Evolutionary conservation across 2,113 vertebrate species (phyloP).

Genomic region (Balaeniceps rex): DNA sequence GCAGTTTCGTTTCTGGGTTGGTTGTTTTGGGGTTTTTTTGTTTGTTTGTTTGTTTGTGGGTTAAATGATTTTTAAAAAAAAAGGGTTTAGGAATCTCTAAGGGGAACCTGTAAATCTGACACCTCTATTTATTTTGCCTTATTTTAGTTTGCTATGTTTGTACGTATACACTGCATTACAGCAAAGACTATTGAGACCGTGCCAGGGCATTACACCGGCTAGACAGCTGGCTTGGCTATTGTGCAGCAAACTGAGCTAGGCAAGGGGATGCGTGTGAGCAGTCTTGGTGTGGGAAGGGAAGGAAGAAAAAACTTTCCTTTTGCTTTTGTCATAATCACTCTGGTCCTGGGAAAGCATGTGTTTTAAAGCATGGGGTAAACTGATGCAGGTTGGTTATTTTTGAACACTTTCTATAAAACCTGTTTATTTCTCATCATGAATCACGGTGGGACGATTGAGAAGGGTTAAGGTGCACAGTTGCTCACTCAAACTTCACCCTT

Average conservation of each 20-base stretch:
- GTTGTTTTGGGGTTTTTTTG: slow-evolving; percentile 49
- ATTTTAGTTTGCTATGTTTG: slow-evolving; percentile 86
- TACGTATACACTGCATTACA: slow-evolving; percentile 84
- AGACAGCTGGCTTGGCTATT: background rate
- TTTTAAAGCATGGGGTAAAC: background rate
- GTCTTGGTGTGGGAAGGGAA: background rate
- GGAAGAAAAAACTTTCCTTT: background rate
- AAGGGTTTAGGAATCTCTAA: slow-evolving; percentile 77
- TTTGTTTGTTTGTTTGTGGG: slow-evolving; percentile 46
- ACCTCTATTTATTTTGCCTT: slow-evolving; percentile 92
- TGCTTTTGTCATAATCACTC: background rate
- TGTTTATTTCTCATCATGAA: background rate
- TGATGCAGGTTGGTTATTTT: background rate
- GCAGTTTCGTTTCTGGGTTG: slow-evolving; percentile 73
- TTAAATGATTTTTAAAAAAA: slow-evolving; percentile 46
- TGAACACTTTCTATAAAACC: background rate
- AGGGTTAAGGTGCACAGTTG: background rate
- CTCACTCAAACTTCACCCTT: background rate
- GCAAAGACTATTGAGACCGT: slow-evolving; percentile 70
- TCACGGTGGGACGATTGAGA: background rate
- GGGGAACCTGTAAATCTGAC: slow-evolving; percentile 83
- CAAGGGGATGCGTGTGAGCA: background rate
- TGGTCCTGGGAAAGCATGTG: background rate
- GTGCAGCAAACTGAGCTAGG: background rate
- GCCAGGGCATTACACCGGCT: slow-evolving; percentile 53